phyloP scores from a whole-genome alignment of 2,113 vertebrate genomes.

The Otus sunia region DNA sequence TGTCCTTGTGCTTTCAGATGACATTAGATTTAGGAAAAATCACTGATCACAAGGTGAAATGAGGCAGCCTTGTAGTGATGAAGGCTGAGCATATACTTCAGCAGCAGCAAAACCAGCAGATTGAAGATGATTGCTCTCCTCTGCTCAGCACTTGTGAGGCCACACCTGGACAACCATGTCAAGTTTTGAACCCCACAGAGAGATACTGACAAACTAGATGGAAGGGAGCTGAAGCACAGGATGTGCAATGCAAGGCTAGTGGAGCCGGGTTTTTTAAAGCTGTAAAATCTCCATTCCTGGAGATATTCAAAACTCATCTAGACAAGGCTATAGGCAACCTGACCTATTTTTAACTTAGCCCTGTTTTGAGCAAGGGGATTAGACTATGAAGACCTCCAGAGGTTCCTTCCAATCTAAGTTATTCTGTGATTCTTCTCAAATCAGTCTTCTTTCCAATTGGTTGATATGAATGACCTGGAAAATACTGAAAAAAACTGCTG shows the following conservation, averaged over 20 bases:
- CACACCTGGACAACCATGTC: not conserved
- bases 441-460: not conserved
- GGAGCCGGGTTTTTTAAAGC: not conserved
- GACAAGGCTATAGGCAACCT: not conserved
- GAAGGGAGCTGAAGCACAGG: not conserved
- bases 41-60: not conserved
- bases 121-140: not conserved
- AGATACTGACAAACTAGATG: not conserved
- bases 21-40: not conserved
- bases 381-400: not conserved
- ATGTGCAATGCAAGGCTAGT: not conserved
- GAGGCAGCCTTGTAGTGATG: not conserved
- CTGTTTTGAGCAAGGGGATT: not conserved
- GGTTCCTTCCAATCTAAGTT: not conserved
- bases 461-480: conserved; percentile 43
- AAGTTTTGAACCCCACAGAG: not conserved
- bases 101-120: not conserved
- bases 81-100: not conserved
- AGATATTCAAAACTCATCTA: not conserved
- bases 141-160: not conserved
- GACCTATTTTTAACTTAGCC: conserved; percentile 5
- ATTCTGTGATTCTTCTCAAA: not conserved
- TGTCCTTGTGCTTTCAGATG: not conserved
- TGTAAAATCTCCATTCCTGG: not conserved
- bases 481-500: conserved; percentile 6